Evolutionary conservation across 1,140 invertebrate species (phyloP).

Genomic region (Drosophila nasuta): DNA sequence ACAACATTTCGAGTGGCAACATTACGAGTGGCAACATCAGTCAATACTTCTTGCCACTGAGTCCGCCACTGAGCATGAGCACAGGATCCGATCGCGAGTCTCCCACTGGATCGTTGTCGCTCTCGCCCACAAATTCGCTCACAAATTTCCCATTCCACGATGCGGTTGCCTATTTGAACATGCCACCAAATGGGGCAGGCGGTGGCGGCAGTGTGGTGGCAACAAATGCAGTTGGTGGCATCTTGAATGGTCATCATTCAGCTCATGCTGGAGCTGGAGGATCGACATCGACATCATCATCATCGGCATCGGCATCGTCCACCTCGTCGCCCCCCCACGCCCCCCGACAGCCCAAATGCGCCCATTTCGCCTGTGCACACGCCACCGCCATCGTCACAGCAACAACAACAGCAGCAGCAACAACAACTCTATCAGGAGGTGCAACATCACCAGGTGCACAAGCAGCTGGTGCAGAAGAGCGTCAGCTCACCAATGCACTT

Average conservation of each 20-base stretch:
- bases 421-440: constrained; percentile 12
- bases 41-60: constrained; percentile 79
- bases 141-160: constrained; percentile 89
- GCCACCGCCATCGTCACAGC: constrained; percentile 60
- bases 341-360: constrained; percentile 77
- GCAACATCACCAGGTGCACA: constrained; percentile 59
- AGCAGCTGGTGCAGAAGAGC: constrained; percentile 75
- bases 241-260: too few relatives aligned
- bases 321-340: constrained; percentile 68
- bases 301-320: constrained; percentile 46
- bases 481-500: constrained; percentile 56
- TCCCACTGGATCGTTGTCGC: constrained; percentile 81
- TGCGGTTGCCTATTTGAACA: constrained; percentile 58
- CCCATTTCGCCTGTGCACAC: constrained; percentile 80
- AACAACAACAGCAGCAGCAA: not conserved
- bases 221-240: not conserved
- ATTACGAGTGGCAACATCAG: constrained; percentile 44
- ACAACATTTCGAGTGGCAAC: constrained; percentile 34
- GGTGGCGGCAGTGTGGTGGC: not conserved
- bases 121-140: constrained; percentile 89
- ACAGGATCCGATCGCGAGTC: constrained; percentile 84
- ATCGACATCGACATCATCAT: not conserved
- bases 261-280: not conserved
- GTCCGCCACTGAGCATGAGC: constrained; percentile 84
- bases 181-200: constrained; percentile 16